Conservation (phyloP, 2,113 vertebrate genomes). For the Hippocampus mohnikei region DNA sequence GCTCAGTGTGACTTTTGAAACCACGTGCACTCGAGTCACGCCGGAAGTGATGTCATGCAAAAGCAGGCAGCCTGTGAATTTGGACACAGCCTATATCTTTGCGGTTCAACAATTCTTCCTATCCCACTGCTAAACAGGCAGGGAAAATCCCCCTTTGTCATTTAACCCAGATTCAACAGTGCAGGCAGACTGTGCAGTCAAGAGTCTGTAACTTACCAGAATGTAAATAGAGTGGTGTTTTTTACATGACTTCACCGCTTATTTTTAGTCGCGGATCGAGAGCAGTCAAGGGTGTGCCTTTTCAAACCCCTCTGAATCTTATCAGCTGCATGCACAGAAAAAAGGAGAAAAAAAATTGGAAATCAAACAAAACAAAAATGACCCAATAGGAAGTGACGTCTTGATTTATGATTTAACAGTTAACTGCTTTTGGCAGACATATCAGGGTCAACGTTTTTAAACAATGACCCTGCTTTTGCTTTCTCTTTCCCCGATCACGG, state of each 20-base stretch:
- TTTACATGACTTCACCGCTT: slow-evolving; percentile 74
- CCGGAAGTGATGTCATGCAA: too few species aligned
- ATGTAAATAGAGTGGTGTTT: slow-evolving; percentile 72
- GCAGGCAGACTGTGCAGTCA: slow-evolving; percentile 37
- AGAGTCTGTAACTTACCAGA: slow-evolving; percentile 58
- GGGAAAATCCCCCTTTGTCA: slow-evolving; percentile 53
- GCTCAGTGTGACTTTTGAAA: too few species aligned
- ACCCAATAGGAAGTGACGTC: slow-evolving; percentile 57
- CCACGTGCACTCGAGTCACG: too few species aligned
- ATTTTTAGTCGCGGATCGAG: slow-evolving; percentile 74
- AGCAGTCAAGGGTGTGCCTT: slow-evolving; percentile 61
- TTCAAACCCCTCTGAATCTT: slow-evolving; percentile 53
- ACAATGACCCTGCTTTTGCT: slow-evolving; percentile 12
- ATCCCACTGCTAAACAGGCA: slow-evolving; percentile 27
- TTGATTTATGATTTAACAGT: slow-evolving; percentile 45
- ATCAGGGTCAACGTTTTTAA: slow-evolving; percentile 32
- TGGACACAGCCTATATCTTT: background rate
- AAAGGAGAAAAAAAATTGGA: slow-evolving; percentile 35
- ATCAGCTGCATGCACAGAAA: slow-evolving; percentile 56
- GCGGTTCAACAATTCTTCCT: slow-evolving; percentile 24
- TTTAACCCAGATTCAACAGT: slow-evolving; percentile 49
- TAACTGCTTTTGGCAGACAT: slow-evolving; percentile 45
- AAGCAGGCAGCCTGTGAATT: too few species aligned
- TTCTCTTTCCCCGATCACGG: slow-evolving; percentile 38
- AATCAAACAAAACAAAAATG: slow-evolving; percentile 55